Conservation (phyloP, 1,140 invertebrate species). For the Carposina sasakii region DNA sequence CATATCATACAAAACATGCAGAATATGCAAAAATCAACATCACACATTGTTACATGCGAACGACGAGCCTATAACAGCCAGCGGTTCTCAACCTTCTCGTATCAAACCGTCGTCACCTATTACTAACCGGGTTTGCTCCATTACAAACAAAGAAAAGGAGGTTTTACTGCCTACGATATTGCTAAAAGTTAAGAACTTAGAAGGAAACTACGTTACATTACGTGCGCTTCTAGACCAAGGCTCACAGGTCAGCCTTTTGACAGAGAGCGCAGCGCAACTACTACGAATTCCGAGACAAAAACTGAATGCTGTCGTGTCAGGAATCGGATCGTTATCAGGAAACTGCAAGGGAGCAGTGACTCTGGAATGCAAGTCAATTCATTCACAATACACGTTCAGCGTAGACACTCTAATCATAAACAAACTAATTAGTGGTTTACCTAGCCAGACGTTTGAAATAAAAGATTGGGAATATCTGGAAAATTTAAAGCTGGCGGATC, state of each 20-base stretch:
- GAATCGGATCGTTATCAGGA: conserved; percentile 14
- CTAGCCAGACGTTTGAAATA: conserved; percentile 18
- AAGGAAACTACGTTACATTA: not conserved
- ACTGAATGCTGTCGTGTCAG: conserved; percentile 9
- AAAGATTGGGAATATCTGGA: conserved; percentile 9
- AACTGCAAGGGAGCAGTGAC: conserved; percentile 12
- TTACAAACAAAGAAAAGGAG: not conserved
- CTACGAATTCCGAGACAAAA: conserved; percentile 12
- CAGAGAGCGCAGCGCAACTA: conserved; percentile 14
- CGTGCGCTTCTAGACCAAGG: conserved; percentile 14
- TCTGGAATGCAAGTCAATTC: conserved; percentile 6
- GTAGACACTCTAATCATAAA: conserved; percentile 17
- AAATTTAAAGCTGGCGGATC: conserved; percentile 16
- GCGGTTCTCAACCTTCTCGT: too few relatives aligned
- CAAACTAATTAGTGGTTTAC: conserved; percentile 13
- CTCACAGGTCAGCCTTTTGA: conserved; percentile 15
- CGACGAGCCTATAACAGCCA: too few relatives aligned
- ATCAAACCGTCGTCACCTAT: too few relatives aligned
- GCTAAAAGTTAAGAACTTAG: not conserved
- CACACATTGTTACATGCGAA: too few relatives aligned
- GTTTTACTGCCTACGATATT: not conserved
- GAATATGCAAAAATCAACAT: too few relatives aligned
- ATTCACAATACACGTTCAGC: conserved; percentile 10
- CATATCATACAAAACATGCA: too few relatives aligned
- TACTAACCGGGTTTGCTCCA: too few relatives aligned